Evolutionary conservation across 2,797 vertebrate genomes (phyloP).

Genomic region (Cirrhinus molitorella): DNA sequence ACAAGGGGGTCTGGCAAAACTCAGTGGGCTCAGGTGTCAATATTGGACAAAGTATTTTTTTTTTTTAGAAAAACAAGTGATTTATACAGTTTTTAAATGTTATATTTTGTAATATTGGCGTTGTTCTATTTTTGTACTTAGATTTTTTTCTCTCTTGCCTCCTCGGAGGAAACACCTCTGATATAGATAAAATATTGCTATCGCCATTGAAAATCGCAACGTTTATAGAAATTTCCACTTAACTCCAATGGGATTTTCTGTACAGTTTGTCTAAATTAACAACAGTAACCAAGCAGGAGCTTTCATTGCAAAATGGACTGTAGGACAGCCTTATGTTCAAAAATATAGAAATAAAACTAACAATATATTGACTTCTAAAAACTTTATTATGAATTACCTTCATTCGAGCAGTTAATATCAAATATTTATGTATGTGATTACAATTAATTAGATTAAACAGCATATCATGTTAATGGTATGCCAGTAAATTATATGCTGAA

Average conservation of each 20-base stretch:
- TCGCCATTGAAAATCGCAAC: too few relatives aligned
- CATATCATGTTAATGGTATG: background rate
- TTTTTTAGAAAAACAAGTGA: too few relatives aligned
- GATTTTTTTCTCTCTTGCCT: too few relatives aligned
- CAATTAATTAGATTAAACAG: slow-evolving; percentile 7
- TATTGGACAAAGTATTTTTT: too few relatives aligned
- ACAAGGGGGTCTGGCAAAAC: too few relatives aligned
- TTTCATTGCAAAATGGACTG: background rate
- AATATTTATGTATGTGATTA: slow-evolving; percentile 1
- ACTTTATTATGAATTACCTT: background rate
- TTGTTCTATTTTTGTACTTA: too few relatives aligned
- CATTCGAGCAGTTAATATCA: background rate
- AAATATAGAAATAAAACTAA: background rate
- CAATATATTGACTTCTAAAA: background rate
- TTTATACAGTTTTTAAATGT: too few relatives aligned
- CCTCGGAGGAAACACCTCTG: too few relatives aligned
- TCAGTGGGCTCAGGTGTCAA: too few relatives aligned
- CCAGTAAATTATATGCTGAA: background rate
- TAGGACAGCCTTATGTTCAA: background rate
- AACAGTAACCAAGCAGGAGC: background rate
- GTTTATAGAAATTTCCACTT: background rate
- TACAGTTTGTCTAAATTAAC: background rate
- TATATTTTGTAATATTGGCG: too few relatives aligned
- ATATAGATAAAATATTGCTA: too few relatives aligned
- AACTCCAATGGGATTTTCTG: background rate